A percentile compares a stretch with the other conserved stretches of the same genome.
Conservation (phyloP, 2,113 vertebrate genomes). For the Scalopus aquaticus region DNA sequence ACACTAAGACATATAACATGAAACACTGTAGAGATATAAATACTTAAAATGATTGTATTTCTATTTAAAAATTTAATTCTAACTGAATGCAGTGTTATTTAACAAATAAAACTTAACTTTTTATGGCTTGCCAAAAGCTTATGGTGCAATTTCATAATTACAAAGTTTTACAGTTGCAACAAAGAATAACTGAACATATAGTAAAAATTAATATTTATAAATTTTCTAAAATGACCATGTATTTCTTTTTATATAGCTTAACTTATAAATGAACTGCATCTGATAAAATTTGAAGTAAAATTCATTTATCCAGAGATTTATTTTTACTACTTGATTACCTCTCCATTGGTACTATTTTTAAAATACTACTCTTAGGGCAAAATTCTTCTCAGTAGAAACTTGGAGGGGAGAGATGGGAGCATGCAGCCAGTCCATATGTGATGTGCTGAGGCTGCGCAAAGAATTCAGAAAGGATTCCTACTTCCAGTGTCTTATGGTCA, state of each 20-base stretch:
- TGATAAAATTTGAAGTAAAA: slow-evolving; percentile 42
- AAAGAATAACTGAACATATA: neutral
- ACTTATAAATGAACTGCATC: slow-evolving; percentile 23
- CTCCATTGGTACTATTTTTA: neutral
- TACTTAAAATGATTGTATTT: neutral
- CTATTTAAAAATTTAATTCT: neutral
- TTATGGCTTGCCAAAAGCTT: slow-evolving; percentile 1
- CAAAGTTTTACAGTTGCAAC: slow-evolving; percentile 32
- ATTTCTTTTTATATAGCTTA: slow-evolving; percentile 15
- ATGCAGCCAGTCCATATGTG: neutral
- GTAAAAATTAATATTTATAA: neutral
- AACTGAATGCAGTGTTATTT: neutral
- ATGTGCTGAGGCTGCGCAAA: neutral
- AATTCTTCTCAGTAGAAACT: neutral
- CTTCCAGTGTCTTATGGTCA: neutral
- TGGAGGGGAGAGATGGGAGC: fast-evolving
- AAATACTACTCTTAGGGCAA: neutral
- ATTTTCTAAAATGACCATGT: neutral
- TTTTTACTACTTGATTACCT: slow-evolving; percentile 28
- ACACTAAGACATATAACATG: neutral
- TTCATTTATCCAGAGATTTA: slow-evolving; percentile 15
- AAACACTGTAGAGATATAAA: neutral
- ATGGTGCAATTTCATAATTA: neutral
- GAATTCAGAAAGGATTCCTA: neutral
- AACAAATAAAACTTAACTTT: neutral